Evolutionary conservation across 1,140 invertebrate species (phyloP).

Genomic region (Drosophila sulfurigaster): DNA sequence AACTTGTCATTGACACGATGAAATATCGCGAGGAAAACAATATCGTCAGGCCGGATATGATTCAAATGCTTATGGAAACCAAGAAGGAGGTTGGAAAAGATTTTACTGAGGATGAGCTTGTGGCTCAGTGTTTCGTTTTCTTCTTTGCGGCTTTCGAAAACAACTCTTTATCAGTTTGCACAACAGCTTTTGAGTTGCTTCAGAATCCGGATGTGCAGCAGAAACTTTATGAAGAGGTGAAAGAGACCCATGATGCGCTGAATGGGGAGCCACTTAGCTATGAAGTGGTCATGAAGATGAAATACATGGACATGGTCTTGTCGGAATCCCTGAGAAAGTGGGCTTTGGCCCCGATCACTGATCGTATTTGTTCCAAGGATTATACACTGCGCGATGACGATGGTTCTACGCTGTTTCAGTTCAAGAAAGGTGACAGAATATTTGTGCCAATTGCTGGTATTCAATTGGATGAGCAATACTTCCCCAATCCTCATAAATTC

Average conservation of each 20-base stretch:
- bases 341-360: slow-evolving; percentile 85
- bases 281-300: slow-evolving; percentile 86
- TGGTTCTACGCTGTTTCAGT: slow-evolving; percentile 56
- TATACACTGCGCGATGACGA: slow-evolving; percentile 84
- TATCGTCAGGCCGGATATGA: slow-evolving; percentile 85
- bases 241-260: slow-evolving; percentile 76
- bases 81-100: slow-evolving; percentile 71
- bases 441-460: slow-evolving; percentile 85
- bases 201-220: slow-evolving; percentile 87
- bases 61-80: slow-evolving; percentile 85
- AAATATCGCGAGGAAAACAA: slow-evolving; percentile 79
- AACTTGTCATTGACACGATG: slow-evolving; percentile 82
- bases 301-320: slow-evolving; percentile 88
- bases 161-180: slow-evolving; percentile 86
- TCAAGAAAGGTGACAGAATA: slow-evolving; percentile 70
- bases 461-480: slow-evolving; percentile 86
- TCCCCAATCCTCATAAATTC: slow-evolving; percentile 86
- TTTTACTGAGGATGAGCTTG: slow-evolving; percentile 86
- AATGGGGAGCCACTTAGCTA: slow-evolving; percentile 85
- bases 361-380: slow-evolving; percentile 86
- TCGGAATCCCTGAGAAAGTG: slow-evolving; percentile 87
- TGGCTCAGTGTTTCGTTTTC: slow-evolving; percentile 85
- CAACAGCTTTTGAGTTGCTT: slow-evolving; percentile 86
- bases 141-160: slow-evolving; percentile 88
- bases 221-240: slow-evolving; percentile 87